Evolutionary conservation across 2,888 invertebrate species (phyloP).

Genomic region (Anaspis maculata): DNA sequence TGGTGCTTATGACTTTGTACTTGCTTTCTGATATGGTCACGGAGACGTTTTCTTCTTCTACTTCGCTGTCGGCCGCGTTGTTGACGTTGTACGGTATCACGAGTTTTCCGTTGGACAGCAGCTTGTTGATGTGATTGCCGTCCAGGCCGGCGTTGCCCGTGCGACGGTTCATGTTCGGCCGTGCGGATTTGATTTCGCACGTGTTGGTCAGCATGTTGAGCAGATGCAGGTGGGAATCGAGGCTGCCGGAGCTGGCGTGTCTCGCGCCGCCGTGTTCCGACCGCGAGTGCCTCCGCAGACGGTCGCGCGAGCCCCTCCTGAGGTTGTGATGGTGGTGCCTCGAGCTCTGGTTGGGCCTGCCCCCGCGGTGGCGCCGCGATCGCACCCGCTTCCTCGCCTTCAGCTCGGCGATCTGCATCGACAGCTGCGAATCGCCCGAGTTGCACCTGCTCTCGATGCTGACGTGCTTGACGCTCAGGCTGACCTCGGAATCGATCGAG

Average conservation of each 20-base stretch:
- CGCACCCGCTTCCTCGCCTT: slow-evolving; percentile 59
- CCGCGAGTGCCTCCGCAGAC: slow-evolving; percentile 24
- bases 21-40: slow-evolving; percentile 39
- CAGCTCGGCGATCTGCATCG: slow-evolving; percentile 76
- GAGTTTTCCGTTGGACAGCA: slow-evolving; percentile 36
- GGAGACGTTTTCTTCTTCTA: slow-evolving; percentile 41
- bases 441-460: slow-evolving; percentile 81
- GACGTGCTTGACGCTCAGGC: slow-evolving; percentile 68
- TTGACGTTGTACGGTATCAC: slow-evolving; percentile 28
- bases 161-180: slow-evolving; percentile 49
- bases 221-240: slow-evolving; percentile 71
- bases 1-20: slow-evolving; percentile 33
- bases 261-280: slow-evolving; percentile 32
- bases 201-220: slow-evolving; percentile 52
- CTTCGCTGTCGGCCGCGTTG: slow-evolving; percentile 22
- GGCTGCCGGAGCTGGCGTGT: slow-evolving; percentile 62
- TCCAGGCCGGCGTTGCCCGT: slow-evolving; percentile 45
- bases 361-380: slow-evolving; percentile 36
- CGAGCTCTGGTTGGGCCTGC: slow-evolving; percentile 6
- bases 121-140: slow-evolving; percentile 36
- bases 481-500: slow-evolving; percentile 55
- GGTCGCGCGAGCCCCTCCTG: slow-evolving; percentile 28
- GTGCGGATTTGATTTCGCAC: slow-evolving; percentile 47
- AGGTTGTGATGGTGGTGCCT: slow-evolving; percentile 26
- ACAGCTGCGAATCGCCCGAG: slow-evolving; percentile 80